phyloP scores from a whole-genome alignment of 2,113 vertebrate species.

The Hirundichthys speculiger region DNA sequence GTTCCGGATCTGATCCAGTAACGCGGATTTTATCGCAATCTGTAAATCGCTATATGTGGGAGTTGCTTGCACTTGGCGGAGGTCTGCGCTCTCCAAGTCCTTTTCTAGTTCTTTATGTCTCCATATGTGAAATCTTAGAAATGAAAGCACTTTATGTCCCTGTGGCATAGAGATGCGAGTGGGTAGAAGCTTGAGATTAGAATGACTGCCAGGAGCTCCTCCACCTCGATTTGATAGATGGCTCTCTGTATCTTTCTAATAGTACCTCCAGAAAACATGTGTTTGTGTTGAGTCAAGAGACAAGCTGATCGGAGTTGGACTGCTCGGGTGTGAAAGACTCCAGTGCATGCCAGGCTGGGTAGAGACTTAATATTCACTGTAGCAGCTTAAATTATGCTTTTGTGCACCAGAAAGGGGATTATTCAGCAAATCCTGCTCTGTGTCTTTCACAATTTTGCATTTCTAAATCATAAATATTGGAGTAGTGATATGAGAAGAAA shows the following conservation, averaged over 20 bases:
- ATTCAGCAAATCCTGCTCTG: constrained; percentile 66
- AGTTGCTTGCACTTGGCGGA: too few species aligned
- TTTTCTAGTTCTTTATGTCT: too few species aligned
- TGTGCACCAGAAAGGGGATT: constrained; percentile 73
- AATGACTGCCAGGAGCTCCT: constrained; percentile 24
- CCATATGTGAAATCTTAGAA: too few species aligned
- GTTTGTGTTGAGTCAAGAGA: constrained; percentile 71
- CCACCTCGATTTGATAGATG: constrained; percentile 63
- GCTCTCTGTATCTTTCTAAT: constrained; percentile 53
- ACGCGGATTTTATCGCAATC: too few species aligned
- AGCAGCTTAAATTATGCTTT: constrained; percentile 68
- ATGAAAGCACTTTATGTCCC: not conserved
- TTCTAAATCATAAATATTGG: constrained; percentile 67
- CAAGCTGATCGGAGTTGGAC: constrained; percentile 54
- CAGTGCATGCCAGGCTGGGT: constrained; percentile 57
- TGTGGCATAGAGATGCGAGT: constrained; percentile 44
- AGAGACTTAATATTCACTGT: constrained; percentile 70
- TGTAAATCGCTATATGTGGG: too few species aligned
- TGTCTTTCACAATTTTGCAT: constrained; percentile 63
- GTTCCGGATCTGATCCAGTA: too few species aligned
- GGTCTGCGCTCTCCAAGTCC: too few species aligned
- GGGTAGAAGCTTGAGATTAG: constrained; percentile 48
- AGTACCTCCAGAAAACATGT: constrained; percentile 65
- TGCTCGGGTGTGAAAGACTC: constrained; percentile 65
- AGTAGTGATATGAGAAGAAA: constrained; percentile 34